Evolutionary conservation across 2,888 invertebrate species (phyloP).

Genomic region (Dynastes tityus): DNA sequence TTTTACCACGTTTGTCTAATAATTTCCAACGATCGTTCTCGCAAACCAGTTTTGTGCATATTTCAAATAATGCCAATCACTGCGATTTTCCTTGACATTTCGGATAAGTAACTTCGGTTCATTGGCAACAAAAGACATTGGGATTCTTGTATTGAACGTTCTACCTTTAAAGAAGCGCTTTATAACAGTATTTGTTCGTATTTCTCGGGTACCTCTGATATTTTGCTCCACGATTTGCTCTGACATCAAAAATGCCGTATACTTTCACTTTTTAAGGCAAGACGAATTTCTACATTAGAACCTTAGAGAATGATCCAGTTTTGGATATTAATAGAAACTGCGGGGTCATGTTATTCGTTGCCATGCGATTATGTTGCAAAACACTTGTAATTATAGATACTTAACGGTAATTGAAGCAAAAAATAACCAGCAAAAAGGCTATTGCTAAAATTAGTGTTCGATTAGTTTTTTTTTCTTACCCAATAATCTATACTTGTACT

Average conservation of each 20-base stretch:
- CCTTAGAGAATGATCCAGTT: neutral
- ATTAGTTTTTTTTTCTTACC: neutral
- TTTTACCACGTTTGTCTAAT: neutral
- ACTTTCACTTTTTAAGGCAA: constrained; percentile 18
- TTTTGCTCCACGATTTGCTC: neutral
- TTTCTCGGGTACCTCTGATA: neutral
- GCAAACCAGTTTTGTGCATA: constrained; percentile 19
- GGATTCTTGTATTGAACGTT: constrained; percentile 2
- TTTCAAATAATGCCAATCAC: constrained; percentile 11
- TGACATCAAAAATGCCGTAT: neutral
- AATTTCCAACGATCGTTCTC: neutral
- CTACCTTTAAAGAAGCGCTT: neutral
- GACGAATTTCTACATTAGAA: neutral
- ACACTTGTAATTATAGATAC: constrained; percentile 11
- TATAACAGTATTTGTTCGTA: neutral
- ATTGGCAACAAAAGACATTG: constrained; percentile 9
- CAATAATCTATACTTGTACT: no score
- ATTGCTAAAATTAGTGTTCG: neutral
- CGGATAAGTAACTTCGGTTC: constrained; percentile 15
- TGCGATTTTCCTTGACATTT: constrained; percentile 40
- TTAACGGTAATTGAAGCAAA: neutral
- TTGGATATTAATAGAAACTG: constrained; percentile 13
- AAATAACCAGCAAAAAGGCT: neutral
- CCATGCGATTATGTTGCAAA: constrained; percentile 9
- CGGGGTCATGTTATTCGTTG: neutral